A percentile compares a stretch with the other conserved stretches of the same genome.
Conservation (phyloP, 2,113 vertebrate genomes). For the Sylvilagus bachmani region DNA sequence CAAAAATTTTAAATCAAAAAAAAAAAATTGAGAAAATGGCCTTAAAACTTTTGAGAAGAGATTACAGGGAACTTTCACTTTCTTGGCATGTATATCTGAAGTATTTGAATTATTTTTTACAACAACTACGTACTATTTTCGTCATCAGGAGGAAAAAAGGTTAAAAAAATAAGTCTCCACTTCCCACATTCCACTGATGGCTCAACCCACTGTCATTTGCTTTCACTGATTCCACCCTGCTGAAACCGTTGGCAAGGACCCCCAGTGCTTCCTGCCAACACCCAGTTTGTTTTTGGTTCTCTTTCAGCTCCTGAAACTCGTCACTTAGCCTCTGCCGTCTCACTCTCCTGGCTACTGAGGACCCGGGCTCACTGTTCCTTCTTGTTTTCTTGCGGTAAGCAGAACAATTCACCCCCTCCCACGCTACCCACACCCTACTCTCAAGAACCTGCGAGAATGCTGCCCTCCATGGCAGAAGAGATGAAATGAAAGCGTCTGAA, state of each 20-base stretch:
- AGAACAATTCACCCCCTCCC: background rate
- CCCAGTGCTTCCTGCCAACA: conserved; percentile 54
- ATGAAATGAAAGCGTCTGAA: background rate
- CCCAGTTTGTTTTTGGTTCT: conserved; percentile 51
- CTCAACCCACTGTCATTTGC: conserved; percentile 22
- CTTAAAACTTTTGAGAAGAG: conserved; percentile 27
- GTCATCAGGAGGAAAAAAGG: background rate
- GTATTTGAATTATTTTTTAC: conserved; percentile 3
- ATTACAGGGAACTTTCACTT: conserved; percentile 51
- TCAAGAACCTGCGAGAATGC: background rate
- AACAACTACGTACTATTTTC: conserved; percentile 36
- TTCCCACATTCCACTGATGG: conserved; percentile 45
- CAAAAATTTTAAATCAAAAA: no score
- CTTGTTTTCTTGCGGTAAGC: background rate
- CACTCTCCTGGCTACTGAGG: conserved; percentile 7
- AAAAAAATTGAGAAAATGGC: conserved; percentile 7
- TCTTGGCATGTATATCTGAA: conserved; percentile 32
- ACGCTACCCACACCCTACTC: background rate
- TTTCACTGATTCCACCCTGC: background rate
- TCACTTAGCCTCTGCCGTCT: conserved; percentile 40
- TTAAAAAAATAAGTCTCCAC: background rate
- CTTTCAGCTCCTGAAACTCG: conserved; percentile 45
- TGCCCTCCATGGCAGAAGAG: background rate
- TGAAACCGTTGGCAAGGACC: conserved; percentile 42
- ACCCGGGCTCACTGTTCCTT: background rate